These are phyloP conservation scores for Calypte anna DNA, from an alignment of 2,113 vertebrate genomes.

Conservation along the genomic window DNA sequence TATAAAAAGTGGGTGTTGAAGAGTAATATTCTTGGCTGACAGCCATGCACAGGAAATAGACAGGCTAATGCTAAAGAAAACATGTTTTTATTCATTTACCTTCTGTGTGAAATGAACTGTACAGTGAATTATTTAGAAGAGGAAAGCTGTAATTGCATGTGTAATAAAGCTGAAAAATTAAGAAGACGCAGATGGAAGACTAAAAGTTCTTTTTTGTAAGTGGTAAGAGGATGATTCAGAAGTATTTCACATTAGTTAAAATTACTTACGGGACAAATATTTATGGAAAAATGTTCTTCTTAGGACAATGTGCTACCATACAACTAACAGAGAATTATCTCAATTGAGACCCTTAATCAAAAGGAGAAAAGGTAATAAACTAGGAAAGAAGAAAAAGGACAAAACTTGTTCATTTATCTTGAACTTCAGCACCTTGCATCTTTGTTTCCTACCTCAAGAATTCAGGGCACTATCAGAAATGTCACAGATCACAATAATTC, in stretches of 20 bases:
- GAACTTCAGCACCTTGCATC: background rate
- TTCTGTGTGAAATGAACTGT: constrained; percentile 27
- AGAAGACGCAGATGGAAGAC: constrained; percentile 49
- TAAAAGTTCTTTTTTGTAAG: constrained; percentile 41
- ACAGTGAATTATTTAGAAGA: constrained; percentile 43
- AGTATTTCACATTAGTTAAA: constrained; percentile 62
- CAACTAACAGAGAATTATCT: background rate
- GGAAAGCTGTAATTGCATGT: constrained; percentile 50
- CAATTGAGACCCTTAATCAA: background rate
- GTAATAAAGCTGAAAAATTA: constrained; percentile 66
- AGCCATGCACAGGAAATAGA: background rate
- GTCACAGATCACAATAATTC: background rate
- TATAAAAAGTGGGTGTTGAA: background rate
- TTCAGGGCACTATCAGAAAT: background rate
- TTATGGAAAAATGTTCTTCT: constrained; percentile 35
- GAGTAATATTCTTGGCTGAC: background rate
- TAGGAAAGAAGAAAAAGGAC: background rate
- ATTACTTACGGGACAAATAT: constrained; percentile 44
- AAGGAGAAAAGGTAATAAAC: background rate
- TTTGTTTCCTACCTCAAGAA: background rate
- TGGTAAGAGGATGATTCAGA: constrained; percentile 60
- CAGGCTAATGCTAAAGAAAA: constrained; percentile 42
- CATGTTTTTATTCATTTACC: constrained; percentile 48
- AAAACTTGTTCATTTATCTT: background rate
- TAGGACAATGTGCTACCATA: constrained; percentile 3